These are phyloP conservation scores for Rotaria sp. DNA, from an alignment of 2,888 invertebrate species.

Conservation along the genomic window DNA sequence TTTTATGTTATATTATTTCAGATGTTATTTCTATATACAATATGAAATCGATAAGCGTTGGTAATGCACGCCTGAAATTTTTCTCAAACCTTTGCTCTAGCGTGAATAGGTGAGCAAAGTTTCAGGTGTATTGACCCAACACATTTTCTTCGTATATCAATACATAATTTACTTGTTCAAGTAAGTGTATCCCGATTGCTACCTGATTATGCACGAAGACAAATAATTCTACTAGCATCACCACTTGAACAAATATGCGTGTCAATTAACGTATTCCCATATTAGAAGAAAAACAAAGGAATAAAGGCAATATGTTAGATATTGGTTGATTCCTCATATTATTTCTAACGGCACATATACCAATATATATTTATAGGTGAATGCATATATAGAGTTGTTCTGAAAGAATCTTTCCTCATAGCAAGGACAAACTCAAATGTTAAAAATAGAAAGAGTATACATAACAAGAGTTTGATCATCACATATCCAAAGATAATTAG, in stretches of 20 bases:
- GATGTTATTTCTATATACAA: neutral
- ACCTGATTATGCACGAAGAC: neutral
- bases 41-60: constrained; percentile 1
- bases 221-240: neutral
- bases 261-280: neutral
- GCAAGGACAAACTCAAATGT: neutral
- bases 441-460: neutral
- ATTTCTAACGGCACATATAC: neutral
- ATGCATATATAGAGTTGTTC: neutral
- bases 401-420: neutral
- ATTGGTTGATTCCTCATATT: neutral
- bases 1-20: neutral
- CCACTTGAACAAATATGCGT: neutral
- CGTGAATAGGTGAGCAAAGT: constrained; percentile 26
- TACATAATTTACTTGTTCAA: neutral
- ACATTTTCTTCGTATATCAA: neutral
- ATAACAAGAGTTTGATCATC: neutral
- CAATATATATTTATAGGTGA: no score
- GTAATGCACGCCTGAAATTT: constrained; percentile 29
- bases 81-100: constrained; percentile 23
- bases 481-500: neutral
- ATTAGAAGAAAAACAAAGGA: neutral
- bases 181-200: neutral
- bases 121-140: constrained; percentile 30
- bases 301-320: neutral